Conservation (phyloP, 2,888 invertebrate genomes). For the Drosophila diplacantha region DNA sequence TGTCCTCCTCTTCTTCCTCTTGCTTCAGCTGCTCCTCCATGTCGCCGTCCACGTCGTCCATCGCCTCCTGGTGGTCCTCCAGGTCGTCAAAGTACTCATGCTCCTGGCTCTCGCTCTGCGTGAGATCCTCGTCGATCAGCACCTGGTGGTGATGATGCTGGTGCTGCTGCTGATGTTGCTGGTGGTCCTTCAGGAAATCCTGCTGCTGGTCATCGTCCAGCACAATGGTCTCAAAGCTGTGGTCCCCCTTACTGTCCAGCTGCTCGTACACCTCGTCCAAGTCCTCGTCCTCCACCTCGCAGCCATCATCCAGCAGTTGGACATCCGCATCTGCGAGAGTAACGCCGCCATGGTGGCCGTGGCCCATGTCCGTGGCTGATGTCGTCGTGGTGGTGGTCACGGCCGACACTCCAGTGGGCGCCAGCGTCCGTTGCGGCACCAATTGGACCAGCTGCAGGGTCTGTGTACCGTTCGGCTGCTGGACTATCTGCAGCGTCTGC, state of each 20-base stretch:
- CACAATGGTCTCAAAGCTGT: slow-evolving; percentile 73
- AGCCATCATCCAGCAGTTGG: slow-evolving; percentile 66
- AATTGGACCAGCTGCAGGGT: slow-evolving; percentile 73
- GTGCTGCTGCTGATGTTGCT: slow-evolving; percentile 63
- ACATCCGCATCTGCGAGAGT: slow-evolving; percentile 70
- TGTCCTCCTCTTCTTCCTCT: slow-evolving; percentile 68
- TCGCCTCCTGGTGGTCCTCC: slow-evolving; percentile 55
- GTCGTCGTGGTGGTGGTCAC: slow-evolving; percentile 49
- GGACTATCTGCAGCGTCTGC: slow-evolving; percentile 77
- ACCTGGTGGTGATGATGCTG: slow-evolving; percentile 58
- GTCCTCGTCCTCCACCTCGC: slow-evolving; percentile 67
- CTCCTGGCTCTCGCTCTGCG: slow-evolving; percentile 71
- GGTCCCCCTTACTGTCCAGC: slow-evolving; percentile 54
- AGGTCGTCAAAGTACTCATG: slow-evolving; percentile 74
- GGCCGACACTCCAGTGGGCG: slow-evolving; percentile 34
- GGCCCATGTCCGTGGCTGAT: slow-evolving; percentile 50
- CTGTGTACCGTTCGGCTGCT: slow-evolving; percentile 76
- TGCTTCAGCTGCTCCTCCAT: slow-evolving; percentile 58
- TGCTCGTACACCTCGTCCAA: slow-evolving; percentile 69
- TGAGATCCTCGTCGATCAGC: slow-evolving; percentile 73
- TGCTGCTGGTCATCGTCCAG: slow-evolving; percentile 73
- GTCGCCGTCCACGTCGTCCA: slow-evolving; percentile 55
- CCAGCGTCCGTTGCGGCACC: slow-evolving; percentile 63
- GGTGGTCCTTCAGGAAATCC: slow-evolving; percentile 63
- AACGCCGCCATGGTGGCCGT: slow-evolving; percentile 39